Conservation (phyloP, 2,888 invertebrate genomes). For the Chironomus riparius region DNA sequence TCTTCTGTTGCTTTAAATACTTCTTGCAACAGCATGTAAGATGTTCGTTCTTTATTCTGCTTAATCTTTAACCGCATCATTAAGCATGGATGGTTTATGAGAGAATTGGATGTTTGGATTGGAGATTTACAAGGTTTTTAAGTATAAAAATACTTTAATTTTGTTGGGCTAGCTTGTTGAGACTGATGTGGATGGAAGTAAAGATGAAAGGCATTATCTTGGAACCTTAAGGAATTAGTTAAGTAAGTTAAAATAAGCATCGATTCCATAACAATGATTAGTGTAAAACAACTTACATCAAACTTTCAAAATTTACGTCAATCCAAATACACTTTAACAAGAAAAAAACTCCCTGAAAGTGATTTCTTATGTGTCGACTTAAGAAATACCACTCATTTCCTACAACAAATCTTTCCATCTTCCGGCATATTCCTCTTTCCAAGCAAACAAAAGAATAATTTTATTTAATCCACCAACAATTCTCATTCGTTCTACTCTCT, state of each 20-base stretch:
- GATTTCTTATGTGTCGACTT: not conserved
- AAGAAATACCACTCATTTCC: not conserved
- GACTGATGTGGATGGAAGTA: not conserved
- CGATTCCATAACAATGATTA: too few species aligned
- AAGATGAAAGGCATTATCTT: too few species aligned
- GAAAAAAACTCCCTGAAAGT: not conserved
- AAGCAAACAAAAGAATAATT: not conserved
- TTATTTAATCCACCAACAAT: slow-evolving; percentile 1
- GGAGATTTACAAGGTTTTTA: too few species aligned
- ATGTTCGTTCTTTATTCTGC: not conserved
- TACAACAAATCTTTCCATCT: not conserved
- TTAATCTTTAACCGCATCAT: not conserved
- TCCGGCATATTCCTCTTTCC: too few species aligned
- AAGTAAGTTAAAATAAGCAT: too few species aligned
- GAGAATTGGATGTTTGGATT: too few species aligned
- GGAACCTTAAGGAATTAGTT: too few species aligned
- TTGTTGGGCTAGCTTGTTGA: too few species aligned
- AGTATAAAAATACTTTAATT: too few species aligned
- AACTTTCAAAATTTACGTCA: too few species aligned
- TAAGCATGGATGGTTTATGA: not conserved
- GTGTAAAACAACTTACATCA: too few species aligned
- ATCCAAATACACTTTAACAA: too few species aligned
- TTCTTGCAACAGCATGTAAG: not conserved
- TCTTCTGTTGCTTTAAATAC: not conserved
- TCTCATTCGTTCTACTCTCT: not conserved